A percentile compares a stretch with the other conserved stretches of the same genome.
Evolutionary conservation across 2,797 vertebrate species (phyloP).

Genomic region (Podargus strigoides): DNA sequence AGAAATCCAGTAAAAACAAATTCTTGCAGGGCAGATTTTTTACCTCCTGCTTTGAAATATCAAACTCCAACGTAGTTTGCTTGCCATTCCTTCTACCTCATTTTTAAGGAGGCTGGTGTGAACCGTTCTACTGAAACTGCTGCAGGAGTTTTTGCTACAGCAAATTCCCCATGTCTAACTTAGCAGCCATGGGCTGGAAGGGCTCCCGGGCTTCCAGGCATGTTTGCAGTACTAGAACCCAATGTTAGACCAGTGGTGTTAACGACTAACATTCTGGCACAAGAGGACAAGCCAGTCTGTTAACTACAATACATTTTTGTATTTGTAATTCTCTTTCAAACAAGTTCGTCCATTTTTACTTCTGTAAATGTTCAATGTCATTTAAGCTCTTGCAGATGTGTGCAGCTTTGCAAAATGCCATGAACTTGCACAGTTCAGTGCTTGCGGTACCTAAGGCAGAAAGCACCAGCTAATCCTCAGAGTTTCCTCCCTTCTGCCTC

Average conservation of each 20-base stretch:
- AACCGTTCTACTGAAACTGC: neutral
- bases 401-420: neutral
- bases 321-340: neutral
- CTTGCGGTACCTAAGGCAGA: neutral
- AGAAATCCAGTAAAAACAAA: conserved; percentile 21
- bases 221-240: neutral
- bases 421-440: neutral
- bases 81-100: neutral
- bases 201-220: neutral
- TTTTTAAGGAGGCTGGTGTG: neutral
- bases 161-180: neutral
- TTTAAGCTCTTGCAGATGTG: neutral
- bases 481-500: neutral
- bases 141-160: neutral
- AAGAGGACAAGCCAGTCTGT: neutral
- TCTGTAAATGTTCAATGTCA: neutral
- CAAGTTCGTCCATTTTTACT: neutral
- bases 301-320: neutral
- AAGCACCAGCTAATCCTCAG: neutral
- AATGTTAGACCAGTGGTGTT: neutral
- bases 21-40: neutral
- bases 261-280: neutral
- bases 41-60: neutral
- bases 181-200: neutral
- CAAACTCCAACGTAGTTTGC: neutral